phyloP scores from a whole-genome alignment of 2,113 vertebrate genomes.

The Phalacrocorax carbo region DNA sequence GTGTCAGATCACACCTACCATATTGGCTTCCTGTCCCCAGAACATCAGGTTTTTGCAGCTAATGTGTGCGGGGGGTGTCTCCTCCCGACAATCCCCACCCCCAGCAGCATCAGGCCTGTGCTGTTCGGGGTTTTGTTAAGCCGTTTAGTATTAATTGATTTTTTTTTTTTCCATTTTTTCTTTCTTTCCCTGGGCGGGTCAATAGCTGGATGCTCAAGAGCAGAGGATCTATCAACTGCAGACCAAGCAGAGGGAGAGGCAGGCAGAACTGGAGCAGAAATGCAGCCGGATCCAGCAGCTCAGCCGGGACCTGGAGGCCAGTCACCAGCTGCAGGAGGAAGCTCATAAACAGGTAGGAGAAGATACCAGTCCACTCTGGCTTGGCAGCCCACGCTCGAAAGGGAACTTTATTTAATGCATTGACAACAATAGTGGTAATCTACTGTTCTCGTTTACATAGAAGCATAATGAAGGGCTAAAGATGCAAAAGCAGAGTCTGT shows the following conservation, averaged over 20 bases:
- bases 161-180: constrained; percentile 84
- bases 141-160: constrained; percentile 89
- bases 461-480: not conserved
- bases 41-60: constrained; percentile 71
- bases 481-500: not conserved
- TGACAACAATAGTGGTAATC: not conserved
- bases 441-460: not conserved
- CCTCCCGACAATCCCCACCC: constrained; percentile 69
- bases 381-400: constrained; percentile 30
- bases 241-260: constrained; percentile 81
- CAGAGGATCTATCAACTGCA: constrained; percentile 87
- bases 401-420: constrained; percentile 59
- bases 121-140: constrained; percentile 76
- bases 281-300: constrained; percentile 67
- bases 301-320: constrained; percentile 61
- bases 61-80: constrained; percentile 54
- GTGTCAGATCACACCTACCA: constrained; percentile 71
- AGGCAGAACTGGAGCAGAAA: constrained; percentile 79
- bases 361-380: not conserved
- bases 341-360: constrained; percentile 76
- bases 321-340: constrained; percentile 64
- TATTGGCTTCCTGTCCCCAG: constrained; percentile 80
- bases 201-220: constrained; percentile 90
- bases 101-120: constrained; percentile 68
- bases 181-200: constrained; percentile 89